Conservation (phyloP, 2,797 vertebrate species). For the Poecilia gillii region DNA sequence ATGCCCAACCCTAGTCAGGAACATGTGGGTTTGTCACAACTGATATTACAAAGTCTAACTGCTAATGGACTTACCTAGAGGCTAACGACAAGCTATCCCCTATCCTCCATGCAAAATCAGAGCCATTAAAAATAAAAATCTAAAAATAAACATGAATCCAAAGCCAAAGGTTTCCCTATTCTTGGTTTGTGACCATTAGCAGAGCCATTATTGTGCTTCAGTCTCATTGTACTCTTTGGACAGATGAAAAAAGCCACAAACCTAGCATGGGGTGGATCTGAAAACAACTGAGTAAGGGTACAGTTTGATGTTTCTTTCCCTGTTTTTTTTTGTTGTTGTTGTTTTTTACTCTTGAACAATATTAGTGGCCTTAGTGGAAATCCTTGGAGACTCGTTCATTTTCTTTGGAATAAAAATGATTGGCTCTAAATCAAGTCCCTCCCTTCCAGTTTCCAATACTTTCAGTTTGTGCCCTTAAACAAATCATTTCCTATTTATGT, state of each 20-base stretch:
- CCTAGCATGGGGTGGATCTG: neutral
- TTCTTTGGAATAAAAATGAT: neutral
- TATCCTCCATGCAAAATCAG: neutral
- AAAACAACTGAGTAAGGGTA: neutral
- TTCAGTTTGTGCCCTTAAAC: neutral
- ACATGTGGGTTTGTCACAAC: neutral
- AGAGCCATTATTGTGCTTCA: neutral
- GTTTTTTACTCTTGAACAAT: neutral
- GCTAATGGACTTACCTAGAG: neutral
- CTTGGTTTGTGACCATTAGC: neutral
- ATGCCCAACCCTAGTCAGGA: too few relatives aligned
- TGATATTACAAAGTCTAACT: neutral
- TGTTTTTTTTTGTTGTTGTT: neutral
- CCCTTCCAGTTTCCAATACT: neutral
- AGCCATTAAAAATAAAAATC: neutral
- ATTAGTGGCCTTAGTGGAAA: neutral
- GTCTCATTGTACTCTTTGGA: neutral
- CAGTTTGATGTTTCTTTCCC: neutral
- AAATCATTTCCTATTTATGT: neutral
- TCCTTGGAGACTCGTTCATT: neutral
- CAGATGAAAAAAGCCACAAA: neutral
- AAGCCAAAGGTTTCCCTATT: neutral
- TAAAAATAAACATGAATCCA: conserved; percentile 1
- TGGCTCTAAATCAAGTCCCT: neutral
- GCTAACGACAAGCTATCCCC: neutral